Percentiles rank a stretch among this genome's conserved stretches.
phyloP scores from a whole-genome alignment of 2,113 vertebrate genomes.

The Hemiscyllium ocellatum region DNA sequence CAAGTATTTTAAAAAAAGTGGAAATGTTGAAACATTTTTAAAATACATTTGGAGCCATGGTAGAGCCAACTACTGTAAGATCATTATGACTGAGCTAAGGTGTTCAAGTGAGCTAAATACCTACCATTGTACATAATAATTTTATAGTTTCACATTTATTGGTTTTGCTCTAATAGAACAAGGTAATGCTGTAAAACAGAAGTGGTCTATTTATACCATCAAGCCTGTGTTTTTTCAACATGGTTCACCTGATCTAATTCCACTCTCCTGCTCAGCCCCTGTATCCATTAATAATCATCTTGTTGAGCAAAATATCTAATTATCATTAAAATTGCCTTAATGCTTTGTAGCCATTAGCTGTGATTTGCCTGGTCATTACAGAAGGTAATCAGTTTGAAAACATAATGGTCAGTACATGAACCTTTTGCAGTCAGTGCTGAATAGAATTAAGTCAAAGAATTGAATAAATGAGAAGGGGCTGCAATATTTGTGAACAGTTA shows the following conservation, averaged over 20 bases:
- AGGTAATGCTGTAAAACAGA: not conserved
- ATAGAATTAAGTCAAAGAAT: not conserved
- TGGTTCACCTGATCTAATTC: not conserved
- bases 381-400: not conserved
- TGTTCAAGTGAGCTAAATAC: not conserved
- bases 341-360: not conserved
- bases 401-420: not conserved
- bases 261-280: not conserved
- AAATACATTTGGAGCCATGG: not conserved
- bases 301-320: not conserved
- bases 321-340: not conserved
- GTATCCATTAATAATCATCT: not conserved
- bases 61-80: not conserved
- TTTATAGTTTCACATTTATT: not conserved
- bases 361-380: not conserved
- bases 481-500: not conserved
- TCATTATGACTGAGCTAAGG: not conserved
- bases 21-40: not conserved
- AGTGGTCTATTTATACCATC: not conserved
- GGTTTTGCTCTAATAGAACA: not conserved
- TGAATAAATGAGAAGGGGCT: not conserved
- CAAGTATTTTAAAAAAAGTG: not conserved
- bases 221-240: not conserved
- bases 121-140: not conserved
- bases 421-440: not conserved